These are phyloP conservation scores for Glaucopsyche alexis DNA, from an alignment of 2,888 invertebrate species.

Conservation along the genomic window DNA sequence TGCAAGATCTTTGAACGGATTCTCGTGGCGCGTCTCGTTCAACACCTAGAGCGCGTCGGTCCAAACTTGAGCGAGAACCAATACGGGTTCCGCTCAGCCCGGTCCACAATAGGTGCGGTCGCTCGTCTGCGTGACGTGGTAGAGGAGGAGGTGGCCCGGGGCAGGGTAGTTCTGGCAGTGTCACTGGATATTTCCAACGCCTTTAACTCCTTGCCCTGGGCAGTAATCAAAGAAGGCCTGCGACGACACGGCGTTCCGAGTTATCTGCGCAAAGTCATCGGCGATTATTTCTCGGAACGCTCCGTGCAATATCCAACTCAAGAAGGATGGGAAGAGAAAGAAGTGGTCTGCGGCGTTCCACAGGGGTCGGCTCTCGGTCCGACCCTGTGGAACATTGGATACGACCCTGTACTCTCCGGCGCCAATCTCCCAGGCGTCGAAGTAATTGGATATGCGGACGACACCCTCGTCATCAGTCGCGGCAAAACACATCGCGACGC, in stretches of 20 bases:
- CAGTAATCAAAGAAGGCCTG: neutral
- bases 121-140: too few species aligned
- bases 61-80: too few species aligned
- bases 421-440: too few species aligned
- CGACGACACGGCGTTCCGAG: neutral
- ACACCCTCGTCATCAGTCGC: neutral
- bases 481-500: slow-evolving; percentile 21
- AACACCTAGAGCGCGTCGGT: too few species aligned
- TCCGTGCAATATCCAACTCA: neutral
- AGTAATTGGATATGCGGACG: neutral
- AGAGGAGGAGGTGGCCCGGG: too few species aligned
- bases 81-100: too few species aligned
- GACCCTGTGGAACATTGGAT: neutral
- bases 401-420: neutral
- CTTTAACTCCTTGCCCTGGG: neutral
- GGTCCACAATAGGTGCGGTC: too few species aligned
- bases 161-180: too few species aligned
- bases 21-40: too few species aligned
- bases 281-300: neutral
- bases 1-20: too few species aligned
- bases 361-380: slow-evolving; percentile 6
- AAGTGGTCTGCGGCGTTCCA: neutral
- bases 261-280: neutral
- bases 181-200: neutral
- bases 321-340: neutral